These are phyloP conservation scores for Rhogogaster chlorosoma DNA, from an alignment of 2,888 invertebrate species.

Conservation along the genomic window DNA sequence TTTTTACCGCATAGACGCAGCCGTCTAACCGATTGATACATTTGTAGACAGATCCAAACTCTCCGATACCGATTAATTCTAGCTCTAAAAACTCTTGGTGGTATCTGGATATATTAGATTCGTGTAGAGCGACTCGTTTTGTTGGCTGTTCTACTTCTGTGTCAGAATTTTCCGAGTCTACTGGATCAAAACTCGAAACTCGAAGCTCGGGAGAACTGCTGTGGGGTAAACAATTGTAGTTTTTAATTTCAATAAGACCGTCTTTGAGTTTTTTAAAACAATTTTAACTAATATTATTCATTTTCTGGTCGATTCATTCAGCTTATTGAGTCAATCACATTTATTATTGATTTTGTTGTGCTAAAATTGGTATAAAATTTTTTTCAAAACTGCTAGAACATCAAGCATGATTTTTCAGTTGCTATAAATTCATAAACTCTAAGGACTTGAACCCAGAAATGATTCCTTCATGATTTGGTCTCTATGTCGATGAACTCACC, in stretches of 20 bases:
- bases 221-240: neutral
- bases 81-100: constrained; percentile 92
- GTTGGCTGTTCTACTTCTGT: constrained; percentile 86
- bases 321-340: too few species aligned
- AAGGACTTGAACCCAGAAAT: neutral
- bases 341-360: neutral
- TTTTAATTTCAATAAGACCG: neutral
- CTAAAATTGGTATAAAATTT: neutral
- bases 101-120: constrained; percentile 91
- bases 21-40: constrained; percentile 95
- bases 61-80: constrained; percentile 90
- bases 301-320: neutral
- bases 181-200: constrained; percentile 70
- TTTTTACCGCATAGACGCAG: constrained; percentile 94
- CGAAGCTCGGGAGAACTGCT: constrained; percentile 70
- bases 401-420: neutral
- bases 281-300: neutral
- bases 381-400: neutral
- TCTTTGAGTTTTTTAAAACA: neutral
- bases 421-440: neutral
- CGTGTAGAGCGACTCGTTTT: constrained; percentile 86
- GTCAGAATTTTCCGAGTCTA: constrained; percentile 78
- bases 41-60: constrained; percentile 93
- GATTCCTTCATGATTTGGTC: neutral
- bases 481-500: constrained; percentile 63